Evolutionary conservation across 53 echinoderm and acorn worm genomes (phyloP), one percentile per base, ranked within the genome.

Genomic region (Temnopleurus reevesii): DNA sequence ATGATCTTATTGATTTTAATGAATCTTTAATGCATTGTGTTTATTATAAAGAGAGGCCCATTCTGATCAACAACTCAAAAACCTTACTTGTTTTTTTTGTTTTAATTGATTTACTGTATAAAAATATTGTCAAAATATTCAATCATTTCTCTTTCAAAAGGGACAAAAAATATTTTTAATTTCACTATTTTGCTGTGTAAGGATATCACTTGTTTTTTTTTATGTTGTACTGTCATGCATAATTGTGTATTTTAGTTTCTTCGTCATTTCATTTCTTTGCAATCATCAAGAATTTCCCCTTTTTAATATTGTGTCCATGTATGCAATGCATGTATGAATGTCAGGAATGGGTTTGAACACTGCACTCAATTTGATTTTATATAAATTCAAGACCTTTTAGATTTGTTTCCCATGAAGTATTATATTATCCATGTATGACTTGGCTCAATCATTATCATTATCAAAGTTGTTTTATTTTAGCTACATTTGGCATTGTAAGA

Each of bases 321-420:
- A 71, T 65, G 71, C 71, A 71, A n/a, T 71, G 71, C 21, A 41
- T 71, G 71, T 71, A 71, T 71, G 41, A 38, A 71, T 38, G 36
- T n/a, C 71, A 71, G 43, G 41, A 41, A 1, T 71, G n/a, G 35
- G n/a, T 71, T 71, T 71, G 71, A 71, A 41, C 71, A 71, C 71
- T 71, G 71, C 71, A 71, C 71, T 41, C 18, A 71, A 71, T 8
- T 43, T 38, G 24, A 13, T 56, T 12, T 71, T 71, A 71, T 41
- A 12, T 1, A 38, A 21, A 38, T 38, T 71, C 71, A 38, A 38
- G 49, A 49, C 49, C 15, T 15, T 49, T 49, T 15, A 49, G 9
- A 15, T 49, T 21, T 71, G n/a, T 41, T 71, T 71, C 41, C 41
- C 71, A 71, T n/a, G n/a, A 12, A 41, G 19, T 5, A 71, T 71